A percentile compares a stretch with the other conserved stretches of the same genome.
phyloP scores from a whole-genome alignment of 2,797 vertebrate genomes.

The Prionace glauca region DNA sequence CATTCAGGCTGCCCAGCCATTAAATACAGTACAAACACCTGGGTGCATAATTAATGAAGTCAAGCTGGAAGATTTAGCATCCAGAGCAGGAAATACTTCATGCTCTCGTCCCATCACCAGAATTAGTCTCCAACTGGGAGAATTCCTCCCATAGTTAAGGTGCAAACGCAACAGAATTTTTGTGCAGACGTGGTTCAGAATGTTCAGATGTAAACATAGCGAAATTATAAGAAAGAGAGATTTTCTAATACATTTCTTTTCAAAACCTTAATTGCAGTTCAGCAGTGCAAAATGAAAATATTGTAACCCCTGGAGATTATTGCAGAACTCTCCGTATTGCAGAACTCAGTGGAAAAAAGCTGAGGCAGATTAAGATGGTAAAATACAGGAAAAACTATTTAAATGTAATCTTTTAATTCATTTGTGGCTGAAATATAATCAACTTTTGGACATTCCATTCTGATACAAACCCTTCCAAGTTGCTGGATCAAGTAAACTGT shows the following conservation, averaged over 20 bases:
- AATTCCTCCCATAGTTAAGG: neutral
- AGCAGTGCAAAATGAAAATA: neutral
- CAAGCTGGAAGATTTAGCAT: too few species aligned
- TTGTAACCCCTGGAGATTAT: neutral
- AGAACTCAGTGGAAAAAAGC: neutral
- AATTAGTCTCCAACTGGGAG: too few species aligned
- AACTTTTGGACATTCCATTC: neutral
- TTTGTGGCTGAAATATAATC: neutral
- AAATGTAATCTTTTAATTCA: neutral
- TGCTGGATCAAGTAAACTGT: neutral
- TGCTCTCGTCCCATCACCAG: too few species aligned
- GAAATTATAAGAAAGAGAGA: neutral
- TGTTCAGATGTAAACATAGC: neutral
- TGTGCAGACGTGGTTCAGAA: too few species aligned
- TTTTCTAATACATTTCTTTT: neutral
- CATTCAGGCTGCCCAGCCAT: too few species aligned
- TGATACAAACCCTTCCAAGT: neutral
- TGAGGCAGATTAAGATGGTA: neutral
- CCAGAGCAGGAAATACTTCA: too few species aligned
- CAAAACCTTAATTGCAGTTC: neutral
- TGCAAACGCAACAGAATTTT: neutral
- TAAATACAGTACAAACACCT: too few species aligned
- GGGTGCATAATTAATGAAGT: too few species aligned
- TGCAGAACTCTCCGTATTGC: neutral
- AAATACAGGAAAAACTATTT: neutral